phyloP scores from a whole-genome alignment of 2,113 vertebrate species.

The Aix galericulata region DNA sequence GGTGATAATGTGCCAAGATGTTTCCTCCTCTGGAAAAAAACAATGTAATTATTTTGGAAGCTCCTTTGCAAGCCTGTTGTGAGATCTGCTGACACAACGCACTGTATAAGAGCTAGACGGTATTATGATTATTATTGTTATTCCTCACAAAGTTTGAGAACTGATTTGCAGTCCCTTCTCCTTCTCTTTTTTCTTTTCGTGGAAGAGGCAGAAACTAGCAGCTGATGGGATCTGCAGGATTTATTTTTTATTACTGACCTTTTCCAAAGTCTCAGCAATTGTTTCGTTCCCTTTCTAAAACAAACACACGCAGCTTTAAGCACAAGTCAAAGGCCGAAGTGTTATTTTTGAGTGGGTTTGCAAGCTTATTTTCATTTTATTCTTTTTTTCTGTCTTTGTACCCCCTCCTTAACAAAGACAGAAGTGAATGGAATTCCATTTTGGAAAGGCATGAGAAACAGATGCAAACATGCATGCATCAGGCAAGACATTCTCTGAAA shows the following conservation, averaged over 20 bases:
- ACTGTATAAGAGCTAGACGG: not conserved
- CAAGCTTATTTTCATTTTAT: not conserved
- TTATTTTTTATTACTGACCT: slow-evolving; percentile 18
- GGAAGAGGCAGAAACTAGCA: slow-evolving; percentile 39
- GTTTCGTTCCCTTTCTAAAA: slow-evolving; percentile 23
- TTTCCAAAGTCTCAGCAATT: slow-evolving; percentile 6
- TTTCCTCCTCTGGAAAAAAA: slow-evolving; percentile 36
- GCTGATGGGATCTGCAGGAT: not conserved
- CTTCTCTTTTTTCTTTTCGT: slow-evolving; percentile 14
- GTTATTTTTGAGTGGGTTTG: not conserved
- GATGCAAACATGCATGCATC: slow-evolving; percentile 1
- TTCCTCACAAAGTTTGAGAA: not conserved
- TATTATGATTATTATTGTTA: not conserved
- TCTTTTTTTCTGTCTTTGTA: not conserved
- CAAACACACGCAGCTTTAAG: not conserved
- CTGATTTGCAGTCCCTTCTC: not conserved
- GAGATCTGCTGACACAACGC: not conserved
- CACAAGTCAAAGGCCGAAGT: not conserved
- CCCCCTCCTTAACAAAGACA: not conserved
- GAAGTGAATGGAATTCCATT: slow-evolving; percentile 54
- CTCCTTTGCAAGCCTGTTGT: not conserved
- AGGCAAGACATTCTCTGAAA: slow-evolving; percentile 22
- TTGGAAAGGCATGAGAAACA: slow-evolving; percentile 65
- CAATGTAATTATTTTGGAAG: slow-evolving; percentile 9
- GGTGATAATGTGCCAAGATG: not conserved